Base-by-base conservation (phyloP, 2,888 invertebrate species). In the Antheraea yamamai region DNA sequence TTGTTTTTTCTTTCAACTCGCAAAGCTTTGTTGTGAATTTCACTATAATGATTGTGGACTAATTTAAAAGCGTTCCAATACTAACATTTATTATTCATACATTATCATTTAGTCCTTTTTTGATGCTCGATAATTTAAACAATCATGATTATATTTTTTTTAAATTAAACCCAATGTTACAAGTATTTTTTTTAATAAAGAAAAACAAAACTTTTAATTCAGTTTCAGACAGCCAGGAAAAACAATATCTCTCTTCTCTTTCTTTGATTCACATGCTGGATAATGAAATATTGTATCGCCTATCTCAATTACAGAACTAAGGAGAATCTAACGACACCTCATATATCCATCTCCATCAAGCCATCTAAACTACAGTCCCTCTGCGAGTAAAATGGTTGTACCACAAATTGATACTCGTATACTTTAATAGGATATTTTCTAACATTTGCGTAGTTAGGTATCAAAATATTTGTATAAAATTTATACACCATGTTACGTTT, bases 1-100 rank as follows among this genome's bases (percentile, higher is more conserved):
- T 26, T 64, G 64, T 26, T 30, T 89, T 90, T 86, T 47, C 47
- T 47, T 47, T 47, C 47, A 47, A 88, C 83, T 80, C 84, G 83
- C 87, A 87, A 87, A 85, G 83, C 80, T 86, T 89, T 91, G 88
- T 91, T 91, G 86, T 88, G 84, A 84, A 86, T 85, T 89, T 86
- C 86, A 35, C 74, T 75, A 39, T 39, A 39, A 39, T 39, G 7
- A 12, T 8, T 35, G n/a, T 39, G 70, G 70, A 18, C n/a, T 39
- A 39, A 70, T n/a, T 39, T 23, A 70, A 39, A 39, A 70, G 70
- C 70, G 39, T 51, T 72, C 26, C 12, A 47, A 12, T 47, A 47
- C 12, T 12, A 47, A 47, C 47, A 47, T 47, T 7, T 47, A 8
- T 18, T 52, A 16, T 18, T 20, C 58, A 20, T 16, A 71, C 18